These are phyloP conservation scores for Castor canadensis DNA, from an alignment of 2,113 vertebrate genomes.

Conservation along the genomic window DNA sequence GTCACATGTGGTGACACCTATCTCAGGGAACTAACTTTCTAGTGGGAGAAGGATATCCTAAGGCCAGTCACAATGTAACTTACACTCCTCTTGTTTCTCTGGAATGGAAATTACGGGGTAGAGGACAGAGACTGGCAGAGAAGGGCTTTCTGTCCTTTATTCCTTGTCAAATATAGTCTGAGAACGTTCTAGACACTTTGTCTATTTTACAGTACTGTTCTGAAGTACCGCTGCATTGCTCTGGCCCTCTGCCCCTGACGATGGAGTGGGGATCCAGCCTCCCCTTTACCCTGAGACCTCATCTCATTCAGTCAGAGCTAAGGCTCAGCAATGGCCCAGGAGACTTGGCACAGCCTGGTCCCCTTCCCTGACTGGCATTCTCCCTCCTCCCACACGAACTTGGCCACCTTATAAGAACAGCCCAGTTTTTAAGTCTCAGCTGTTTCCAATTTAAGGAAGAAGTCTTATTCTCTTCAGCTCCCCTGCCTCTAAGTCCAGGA, in stretches of 20 bases:
- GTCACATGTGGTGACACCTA: not conserved
- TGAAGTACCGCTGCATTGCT: not conserved
- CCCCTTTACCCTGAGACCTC: too few relatives aligned
- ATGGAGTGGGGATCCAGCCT: not conserved
- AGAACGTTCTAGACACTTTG: not conserved
- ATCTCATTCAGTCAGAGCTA: not conserved
- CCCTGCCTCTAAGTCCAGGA: not conserved
- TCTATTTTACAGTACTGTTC: not conserved
- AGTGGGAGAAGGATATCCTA: too few relatives aligned
- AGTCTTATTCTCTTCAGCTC: fast-evolving
- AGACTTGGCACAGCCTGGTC: not conserved
- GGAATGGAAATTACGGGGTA: not conserved
- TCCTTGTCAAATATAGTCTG: not conserved
- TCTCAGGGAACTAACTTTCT: not conserved
- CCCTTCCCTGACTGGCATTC: not conserved
- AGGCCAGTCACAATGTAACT: not conserved
- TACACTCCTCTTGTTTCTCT: not conserved
- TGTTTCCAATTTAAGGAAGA: not conserved
- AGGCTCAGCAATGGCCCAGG: not conserved
- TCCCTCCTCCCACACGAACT: fast-evolving
- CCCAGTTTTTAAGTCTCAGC: not conserved
- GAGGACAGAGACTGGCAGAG: not conserved
- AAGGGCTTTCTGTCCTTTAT: not conserved
- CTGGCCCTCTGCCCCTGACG: not conserved
- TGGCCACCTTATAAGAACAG: not conserved